Conservation (phyloP, 2,888 invertebrate genomes). For the Chorisops tibialis region DNA sequence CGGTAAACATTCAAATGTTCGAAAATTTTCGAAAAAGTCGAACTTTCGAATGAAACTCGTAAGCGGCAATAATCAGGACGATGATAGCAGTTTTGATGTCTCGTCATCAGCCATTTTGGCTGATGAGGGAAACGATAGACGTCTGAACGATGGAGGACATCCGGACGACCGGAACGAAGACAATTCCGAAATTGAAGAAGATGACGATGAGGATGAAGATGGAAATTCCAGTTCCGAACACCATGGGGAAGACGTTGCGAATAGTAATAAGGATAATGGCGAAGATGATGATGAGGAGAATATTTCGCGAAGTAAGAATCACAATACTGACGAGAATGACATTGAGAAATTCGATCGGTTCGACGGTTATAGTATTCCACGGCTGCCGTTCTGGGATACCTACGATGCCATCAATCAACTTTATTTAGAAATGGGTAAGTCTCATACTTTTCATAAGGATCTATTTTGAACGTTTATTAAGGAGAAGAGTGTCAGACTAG, state of each 20-base stretch:
- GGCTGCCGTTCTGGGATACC: slow-evolving; percentile 81
- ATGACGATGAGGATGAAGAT: slow-evolving; percentile 30
- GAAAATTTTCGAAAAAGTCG: neutral
- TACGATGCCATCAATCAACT: slow-evolving; percentile 88
- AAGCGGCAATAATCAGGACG: neutral
- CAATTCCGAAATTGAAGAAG: slow-evolving; percentile 24
- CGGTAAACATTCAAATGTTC: slow-evolving; percentile 24
- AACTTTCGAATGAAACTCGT: slow-evolving; percentile 17
- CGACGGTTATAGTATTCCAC: slow-evolving; percentile 40
- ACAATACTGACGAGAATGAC: slow-evolving; percentile 30
- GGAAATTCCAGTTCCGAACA: slow-evolving; percentile 18
- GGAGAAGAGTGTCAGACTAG: neutral
- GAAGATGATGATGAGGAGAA: slow-evolving; percentile 36
- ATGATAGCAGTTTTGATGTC: slow-evolving; percentile 4
- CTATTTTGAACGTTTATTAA: neutral
- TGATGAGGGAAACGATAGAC: slow-evolving; percentile 22
- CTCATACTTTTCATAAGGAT: neutral
- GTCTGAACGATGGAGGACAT: neutral
- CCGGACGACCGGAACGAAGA: slow-evolving; percentile 2
- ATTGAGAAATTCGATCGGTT: slow-evolving; percentile 25
- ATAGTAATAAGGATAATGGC: slow-evolving; percentile 37
- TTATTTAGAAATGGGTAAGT: slow-evolving; percentile 74
- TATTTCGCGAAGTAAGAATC: slow-evolving; percentile 15
- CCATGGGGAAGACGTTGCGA: neutral
- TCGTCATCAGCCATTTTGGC: slow-evolving; percentile 14